Base-by-base conservation (phyloP, 2,888 invertebrate genomes). In the Chaetoderma sp. region DNA sequence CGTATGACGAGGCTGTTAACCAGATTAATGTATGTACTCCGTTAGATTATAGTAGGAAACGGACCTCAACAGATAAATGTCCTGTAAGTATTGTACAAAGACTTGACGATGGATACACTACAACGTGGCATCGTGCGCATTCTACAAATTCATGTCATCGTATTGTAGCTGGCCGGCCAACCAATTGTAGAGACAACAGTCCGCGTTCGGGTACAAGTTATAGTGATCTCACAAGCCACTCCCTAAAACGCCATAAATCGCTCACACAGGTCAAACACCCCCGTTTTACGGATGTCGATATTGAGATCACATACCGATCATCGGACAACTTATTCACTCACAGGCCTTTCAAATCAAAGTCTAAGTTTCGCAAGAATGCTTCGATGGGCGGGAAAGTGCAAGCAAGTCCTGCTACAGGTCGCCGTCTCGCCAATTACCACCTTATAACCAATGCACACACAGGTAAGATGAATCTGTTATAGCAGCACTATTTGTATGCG, bases 381-480 rank as follows among this genome's bases (percentile, higher is more conserved):
- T 82, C 82, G 42, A 73, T 83, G 47, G 80, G 80, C 21, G 80
- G 77, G 65, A 78, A 80, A 59, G 78, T 81, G 33, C 81, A 81
- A 64, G 78, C 82, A 58, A 85, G 86, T 68, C 84, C 86, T 10
- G 81, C 81, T 13, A 83, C 84, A 5, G 83, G 84, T 25, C 69
- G 79, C 59, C 83, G 81, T 71, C 76, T 83, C 60, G 82, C 83
- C 56, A 81, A 82, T 65, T 84, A 83, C 62, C 83, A 83, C 63
- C 79, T 83, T 45, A 82, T 83, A 49, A 75, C 80, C 33, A 82
- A 79, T 70, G 76, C 83, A 10, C 80, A 81, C 65, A 80, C 82
- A 83, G 83, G 83, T 83, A 78, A 68, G 81, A 69, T 25, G 39
- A 49, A 33, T 21, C 23, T 23, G n/a, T 23, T n/a, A n/a, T 10